Evolutionary conservation across 2,797 vertebrate genomes (phyloP), one percentile per base, ranked within the genome.

Genomic region (Coregonus suidteri): DNA sequence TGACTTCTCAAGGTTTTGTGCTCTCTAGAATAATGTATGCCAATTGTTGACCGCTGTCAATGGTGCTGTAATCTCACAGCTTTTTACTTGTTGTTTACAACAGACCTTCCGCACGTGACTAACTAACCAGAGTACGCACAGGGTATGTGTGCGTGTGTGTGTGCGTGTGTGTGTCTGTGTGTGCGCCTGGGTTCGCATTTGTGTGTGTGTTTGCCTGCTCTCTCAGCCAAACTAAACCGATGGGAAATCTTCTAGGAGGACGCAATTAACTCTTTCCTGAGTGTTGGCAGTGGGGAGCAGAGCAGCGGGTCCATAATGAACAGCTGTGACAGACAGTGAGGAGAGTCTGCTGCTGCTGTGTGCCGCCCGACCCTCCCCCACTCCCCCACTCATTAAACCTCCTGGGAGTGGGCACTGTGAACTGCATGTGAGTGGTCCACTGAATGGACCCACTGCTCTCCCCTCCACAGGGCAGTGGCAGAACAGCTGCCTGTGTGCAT

Each of bases 401-500:
- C 65, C 66, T 77, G 59, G 73, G 54, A 75, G 73, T 35, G 31
- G 16, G 34, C 31, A 16, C 30, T 30, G 66, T 35, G 16, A 18
- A 18, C 16, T 18, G 20, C 1, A 20, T 79, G 53, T 53, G 81
- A 78, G 62, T 69, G 75, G 77, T 68, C 71, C 54, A 54, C 41
- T 35, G 72, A 3, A 65, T 3, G 25, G 54, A n/a, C 9, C 4
- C 62, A 65, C 25, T 25, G 11, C 62, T 0, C n/a, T 76, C 62
- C 54, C 73, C 35, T 41, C 20, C 66, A 56, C 16, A 72, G 7
- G 9, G 73, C 79, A 80, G 67, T 71, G 72, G 77, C 75, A 77
- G 73, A 73, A 74, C 35, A 80, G 18, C 75, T 75, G 64, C 75
- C 71, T 41, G 71, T 6, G 75, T 74, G 75, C 59, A 64, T 64